Base-by-base conservation (phyloP, 1,140 invertebrate genomes). In the Drosophila elegans region DNA sequence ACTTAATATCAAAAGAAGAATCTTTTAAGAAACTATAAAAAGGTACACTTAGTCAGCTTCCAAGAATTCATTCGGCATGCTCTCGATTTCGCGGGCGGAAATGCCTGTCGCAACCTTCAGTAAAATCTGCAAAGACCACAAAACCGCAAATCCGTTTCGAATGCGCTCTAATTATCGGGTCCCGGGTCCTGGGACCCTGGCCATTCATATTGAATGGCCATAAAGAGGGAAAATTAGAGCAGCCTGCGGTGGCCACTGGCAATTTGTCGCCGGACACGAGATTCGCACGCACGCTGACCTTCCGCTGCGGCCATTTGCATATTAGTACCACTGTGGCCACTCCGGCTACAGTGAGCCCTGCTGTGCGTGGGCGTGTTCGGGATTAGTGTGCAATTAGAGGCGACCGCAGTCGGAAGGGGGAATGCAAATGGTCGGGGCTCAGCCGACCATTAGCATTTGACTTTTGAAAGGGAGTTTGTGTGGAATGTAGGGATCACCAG, bases 281-380 rank as follows among this genome's bases (percentile, higher is more conserved):
- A 90, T 89, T 91, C 84, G 89, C 84, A 91, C 89, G 89, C 89
- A 85, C 74, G 49, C 77, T 91, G 89, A 89, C 89, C 89, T 91
- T 91, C 72, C 49, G 55, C 60, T 79, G 64, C 36, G 79, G 75
- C 63, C 80, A 89, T 91, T 91, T 91, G 89, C 89, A 91, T 91
- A 91, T 67, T 61, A 55, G 49, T 42, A 61, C 49, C 12, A 69
- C 57, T 11, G 10, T 25, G 45, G 49, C 4, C 34, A 13, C 21
- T 42, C 38, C 48, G 10, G 11, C 38, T 46, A 62, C 69, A 74
- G 57, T 32, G 51, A 32, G 41, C 13, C 68, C 55, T 73, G 84
- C 80, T 55, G 84, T 64, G 83, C 73, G 77, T 48, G 80, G 73
- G 74, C 74, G 63, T 74, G 68, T 71, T 63, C 38, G 41, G 62